A percentile compares a stretch with the other conserved stretches of the same genome.
These are phyloP conservation scores for Xylota segnis DNA, from an alignment of 2,888 invertebrate genomes.

Conservation along the genomic window DNA sequence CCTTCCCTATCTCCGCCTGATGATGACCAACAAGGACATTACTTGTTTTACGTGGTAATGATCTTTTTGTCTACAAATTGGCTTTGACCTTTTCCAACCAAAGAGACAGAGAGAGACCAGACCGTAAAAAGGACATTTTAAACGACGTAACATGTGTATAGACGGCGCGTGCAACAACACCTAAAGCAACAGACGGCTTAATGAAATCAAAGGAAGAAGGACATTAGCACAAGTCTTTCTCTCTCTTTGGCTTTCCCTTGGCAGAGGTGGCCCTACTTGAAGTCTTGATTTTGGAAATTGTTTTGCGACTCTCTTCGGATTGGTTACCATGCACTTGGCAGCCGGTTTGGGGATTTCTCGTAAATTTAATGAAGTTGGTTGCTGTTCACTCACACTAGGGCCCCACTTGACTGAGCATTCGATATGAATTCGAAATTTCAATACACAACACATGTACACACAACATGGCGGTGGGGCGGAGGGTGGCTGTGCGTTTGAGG, in stretches of 20 bases:
- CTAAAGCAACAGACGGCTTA: not conserved
- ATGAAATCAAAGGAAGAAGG: conserved; percentile 2
- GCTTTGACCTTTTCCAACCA: conserved; percentile 17
- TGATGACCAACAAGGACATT: conserved; percentile 17
- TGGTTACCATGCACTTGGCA: conserved; percentile 34
- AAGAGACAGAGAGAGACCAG: too few species aligned
- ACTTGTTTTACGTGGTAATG: conserved; percentile 18
- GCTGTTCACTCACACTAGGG: conserved; percentile 10
- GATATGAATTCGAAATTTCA: conserved; percentile 38
- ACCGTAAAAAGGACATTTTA: not conserved
- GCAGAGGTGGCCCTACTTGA: too few species aligned
- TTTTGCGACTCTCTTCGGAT: not conserved
- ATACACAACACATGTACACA: not conserved
- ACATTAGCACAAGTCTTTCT: not conserved
- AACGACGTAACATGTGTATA: too few species aligned
- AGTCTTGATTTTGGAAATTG: not conserved
- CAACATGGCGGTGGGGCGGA: not conserved
- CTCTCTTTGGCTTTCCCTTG: too few species aligned
- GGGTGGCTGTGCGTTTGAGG: conserved; percentile 13
- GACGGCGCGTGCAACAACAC: not conserved
- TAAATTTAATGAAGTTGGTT: conserved; percentile 24
- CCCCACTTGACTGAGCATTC: conserved; percentile 40
- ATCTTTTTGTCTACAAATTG: conserved; percentile 40
- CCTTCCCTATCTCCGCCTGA: not conserved
- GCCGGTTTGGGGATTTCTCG: not conserved